Conservation (phyloP, 2,113 vertebrate genomes). For the human (Homo sapiens) region GRCh38 chr6:145028501-145029000, state of each 20-base stretch:
- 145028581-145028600: background rate
- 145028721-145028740: conserved; percentile 8
- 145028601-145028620: background rate
- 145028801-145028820: background rate
- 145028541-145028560: conserved; percentile 1
- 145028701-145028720: conserved; percentile 16
- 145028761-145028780: background rate
- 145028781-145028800: background rate
- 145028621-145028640: background rate
- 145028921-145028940: conserved; percentile 48
- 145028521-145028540: background rate
- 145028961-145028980: conserved; percentile 37
- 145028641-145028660: background rate
- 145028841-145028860: conserved; percentile 38
- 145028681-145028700: conserved; percentile 7
- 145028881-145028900: conserved; percentile 50
- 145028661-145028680: conserved; percentile 37
- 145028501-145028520: background rate
- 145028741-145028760: background rate
- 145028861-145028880: conserved; percentile 42
- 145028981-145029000: conserved; percentile 41
- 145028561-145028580: background rate
- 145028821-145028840: conserved; percentile 29
- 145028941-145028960: conserved; percentile 38
- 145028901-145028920: conserved; percentile 25